Conservation (phyloP, 2,888 invertebrate genomes). For the Rugalucina vietnamica region DNA sequence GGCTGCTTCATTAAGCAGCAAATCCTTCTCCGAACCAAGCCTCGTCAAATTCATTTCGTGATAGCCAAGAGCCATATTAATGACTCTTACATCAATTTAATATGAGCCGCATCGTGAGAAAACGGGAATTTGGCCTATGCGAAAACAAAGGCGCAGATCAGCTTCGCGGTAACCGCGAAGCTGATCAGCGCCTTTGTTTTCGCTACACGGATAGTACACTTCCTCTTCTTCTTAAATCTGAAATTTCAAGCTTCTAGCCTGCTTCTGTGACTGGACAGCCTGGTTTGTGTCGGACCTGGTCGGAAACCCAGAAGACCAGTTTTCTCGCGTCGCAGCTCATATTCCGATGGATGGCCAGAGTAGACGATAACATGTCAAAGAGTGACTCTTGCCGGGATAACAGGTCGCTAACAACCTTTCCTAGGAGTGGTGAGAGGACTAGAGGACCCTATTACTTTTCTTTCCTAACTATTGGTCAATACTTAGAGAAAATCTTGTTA, state of each 20-base stretch:
- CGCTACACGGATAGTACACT: no score
- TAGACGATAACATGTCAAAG: constrained; percentile 39
- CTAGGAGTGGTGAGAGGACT: constrained; percentile 16
- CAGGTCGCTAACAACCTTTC: constrained; percentile 22
- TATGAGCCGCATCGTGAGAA: background rate
- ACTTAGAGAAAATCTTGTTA: background rate
- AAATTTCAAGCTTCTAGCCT: no score
- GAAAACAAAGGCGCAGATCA: no score
- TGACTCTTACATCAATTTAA: constrained; percentile 46
- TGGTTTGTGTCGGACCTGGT: no score
- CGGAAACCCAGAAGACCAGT: no score
- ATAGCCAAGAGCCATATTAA: constrained; percentile 55
- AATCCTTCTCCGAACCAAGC: constrained; percentile 6
- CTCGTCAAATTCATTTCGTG: constrained; percentile 32
- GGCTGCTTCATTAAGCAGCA: constrained; percentile 56
- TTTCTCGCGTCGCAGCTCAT: no score
- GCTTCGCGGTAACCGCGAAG: no score
- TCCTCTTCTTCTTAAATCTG: no score
- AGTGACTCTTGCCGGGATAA: constrained; percentile 39
- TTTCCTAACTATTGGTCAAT: constrained; percentile 44
- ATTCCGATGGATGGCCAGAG: constrained; percentile 39
- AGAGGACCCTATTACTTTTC: constrained; percentile 49
- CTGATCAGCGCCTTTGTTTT: no score
- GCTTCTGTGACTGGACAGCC: no score
- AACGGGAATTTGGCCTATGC: background rate